Conservation (phyloP, 2,113 vertebrate species). For the Pithys albifrons region DNA sequence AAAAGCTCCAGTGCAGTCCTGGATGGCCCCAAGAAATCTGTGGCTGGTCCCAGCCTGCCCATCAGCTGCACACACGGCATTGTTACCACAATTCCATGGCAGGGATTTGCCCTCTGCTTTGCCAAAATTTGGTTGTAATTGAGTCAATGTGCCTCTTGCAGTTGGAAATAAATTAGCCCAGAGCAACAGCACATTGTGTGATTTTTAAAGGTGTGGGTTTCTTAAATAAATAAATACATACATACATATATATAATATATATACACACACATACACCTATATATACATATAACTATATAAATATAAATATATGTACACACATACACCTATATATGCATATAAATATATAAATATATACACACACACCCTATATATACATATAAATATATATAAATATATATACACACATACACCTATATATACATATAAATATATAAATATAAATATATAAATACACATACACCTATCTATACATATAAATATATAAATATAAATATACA, state of each 20-base stretch:
- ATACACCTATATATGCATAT: neutral
- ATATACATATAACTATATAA: too few relatives aligned
- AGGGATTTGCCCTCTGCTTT: conserved; percentile 50
- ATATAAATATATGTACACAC: too few relatives aligned
- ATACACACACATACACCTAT: neutral
- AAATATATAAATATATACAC: neutral
- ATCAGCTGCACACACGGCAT: neutral
- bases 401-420: too few relatives aligned
- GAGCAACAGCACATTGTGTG: neutral
- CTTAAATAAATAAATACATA: neutral
- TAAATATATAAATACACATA: too few relatives aligned
- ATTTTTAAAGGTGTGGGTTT: neutral
- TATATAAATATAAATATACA: too few relatives aligned
- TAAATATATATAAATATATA: too few relatives aligned
- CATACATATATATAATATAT: neutral
- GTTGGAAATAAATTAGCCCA: conserved; percentile 45
- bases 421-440: too few relatives aligned
- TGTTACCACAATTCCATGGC: neutral
- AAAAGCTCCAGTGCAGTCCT: neutral
- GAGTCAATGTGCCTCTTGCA: conserved; percentile 40
- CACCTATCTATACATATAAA: too few relatives aligned
- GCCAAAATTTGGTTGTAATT: conserved; percentile 34
- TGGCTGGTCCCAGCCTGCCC: neutral
- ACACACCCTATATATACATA: too few relatives aligned
- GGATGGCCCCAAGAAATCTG: neutral